phyloP scores from a whole-genome alignment of 2,113 vertebrate genomes.

The Clarias macrocephalus region DNA sequence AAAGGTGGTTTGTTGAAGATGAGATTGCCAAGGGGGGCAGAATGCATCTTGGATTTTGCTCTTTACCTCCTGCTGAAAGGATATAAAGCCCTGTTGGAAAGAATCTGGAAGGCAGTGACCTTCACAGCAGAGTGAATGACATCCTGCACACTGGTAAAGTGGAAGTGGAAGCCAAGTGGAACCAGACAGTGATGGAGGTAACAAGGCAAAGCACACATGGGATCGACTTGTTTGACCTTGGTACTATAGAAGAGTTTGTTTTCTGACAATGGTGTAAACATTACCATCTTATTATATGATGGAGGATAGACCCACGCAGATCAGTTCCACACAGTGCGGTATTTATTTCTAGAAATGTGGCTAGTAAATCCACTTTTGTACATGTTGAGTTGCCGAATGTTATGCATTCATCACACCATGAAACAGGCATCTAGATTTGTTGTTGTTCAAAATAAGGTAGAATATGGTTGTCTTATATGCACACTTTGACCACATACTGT shows the following conservation, averaged over 20 bases:
- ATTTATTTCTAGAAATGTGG: neutral
- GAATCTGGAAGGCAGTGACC: neutral
- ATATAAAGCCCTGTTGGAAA: neutral
- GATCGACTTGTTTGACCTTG: neutral
- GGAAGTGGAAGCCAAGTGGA: neutral
- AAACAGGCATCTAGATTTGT: neutral
- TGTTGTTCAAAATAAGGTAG: neutral
- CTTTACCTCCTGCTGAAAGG: neutral
- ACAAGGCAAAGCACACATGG: neutral
- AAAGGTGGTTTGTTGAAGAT: neutral
- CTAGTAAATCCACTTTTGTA: neutral
- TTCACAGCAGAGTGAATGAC: constrained; percentile 10
- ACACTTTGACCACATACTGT: neutral
- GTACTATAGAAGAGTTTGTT: neutral
- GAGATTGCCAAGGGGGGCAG: neutral
- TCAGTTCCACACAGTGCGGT: neutral
- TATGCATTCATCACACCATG: neutral
- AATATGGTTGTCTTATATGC: too few relatives aligned
- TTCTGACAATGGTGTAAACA: neutral
- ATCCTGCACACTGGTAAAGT: neutral
- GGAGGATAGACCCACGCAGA: neutral
- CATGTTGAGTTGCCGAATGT: neutral
- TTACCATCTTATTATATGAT: neutral
- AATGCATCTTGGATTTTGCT: neutral
- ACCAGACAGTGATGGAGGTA: constrained; percentile 7